Evolutionary conservation across 2,113 vertebrate genomes (phyloP).

Genomic region (Axis porcinus): DNA sequence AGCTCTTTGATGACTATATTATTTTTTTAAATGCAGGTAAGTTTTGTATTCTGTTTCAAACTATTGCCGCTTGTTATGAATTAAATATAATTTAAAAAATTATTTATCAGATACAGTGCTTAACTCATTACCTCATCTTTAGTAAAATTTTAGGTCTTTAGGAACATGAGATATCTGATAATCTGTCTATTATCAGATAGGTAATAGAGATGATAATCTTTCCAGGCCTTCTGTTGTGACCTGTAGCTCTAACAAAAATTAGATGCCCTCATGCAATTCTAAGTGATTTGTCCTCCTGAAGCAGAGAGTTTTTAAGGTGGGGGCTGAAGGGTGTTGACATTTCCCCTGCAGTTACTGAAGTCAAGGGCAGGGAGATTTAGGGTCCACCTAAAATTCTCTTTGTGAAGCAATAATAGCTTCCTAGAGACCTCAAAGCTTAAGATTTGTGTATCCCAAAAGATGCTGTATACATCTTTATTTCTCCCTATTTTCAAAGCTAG

Average conservation of each 20-base stretch:
- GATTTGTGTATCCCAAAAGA: not conserved
- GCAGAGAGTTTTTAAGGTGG: not conserved
- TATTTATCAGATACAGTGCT: not conserved
- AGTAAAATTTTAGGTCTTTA: not conserved
- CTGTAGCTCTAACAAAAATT: constrained; percentile 18
- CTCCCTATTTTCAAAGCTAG: constrained; percentile 21
- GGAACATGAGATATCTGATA: not conserved
- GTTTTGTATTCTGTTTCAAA: not conserved
- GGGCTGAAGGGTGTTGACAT: not conserved
- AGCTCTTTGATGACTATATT: not conserved
- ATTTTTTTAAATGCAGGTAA: not conserved
- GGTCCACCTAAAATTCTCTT: not conserved
- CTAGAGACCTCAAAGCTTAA: not conserved
- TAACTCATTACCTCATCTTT: not conserved
- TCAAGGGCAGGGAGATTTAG: not conserved
- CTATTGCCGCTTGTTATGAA: not conserved
- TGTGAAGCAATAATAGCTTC: not conserved
- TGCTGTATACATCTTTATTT: not conserved
- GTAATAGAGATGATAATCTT: not conserved
- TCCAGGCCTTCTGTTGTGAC: not conserved
- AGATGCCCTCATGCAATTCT: not conserved
- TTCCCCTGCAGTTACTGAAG: not conserved
- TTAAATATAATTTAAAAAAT: not conserved
- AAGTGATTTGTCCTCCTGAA: not conserved
- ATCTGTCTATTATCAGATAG: not conserved